Evolutionary conservation across 2,888 invertebrate species (phyloP), one percentile per base, ranked within the genome.

Genomic region (Odontocolon sp.): DNA sequence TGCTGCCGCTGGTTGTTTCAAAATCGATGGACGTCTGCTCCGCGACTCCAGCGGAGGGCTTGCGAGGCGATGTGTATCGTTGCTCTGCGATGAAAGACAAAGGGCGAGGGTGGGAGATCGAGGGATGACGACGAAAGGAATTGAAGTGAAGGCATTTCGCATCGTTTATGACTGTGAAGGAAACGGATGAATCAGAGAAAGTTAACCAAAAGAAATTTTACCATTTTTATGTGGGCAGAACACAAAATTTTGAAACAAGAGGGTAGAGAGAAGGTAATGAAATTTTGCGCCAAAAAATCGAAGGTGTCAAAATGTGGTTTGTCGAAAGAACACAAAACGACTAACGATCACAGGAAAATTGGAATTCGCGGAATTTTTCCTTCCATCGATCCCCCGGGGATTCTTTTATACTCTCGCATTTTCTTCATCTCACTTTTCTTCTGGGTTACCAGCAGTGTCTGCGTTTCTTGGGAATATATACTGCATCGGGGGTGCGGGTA

Each of bases 21-120:
- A 38, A 77, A 77, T 77, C 77, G 77, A 77, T 69, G 72, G 52
- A 64, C 68, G 64, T 14, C n/a, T n/a, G n/a, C n/a, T n/a, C n/a
- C n/a, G n/a, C n/a, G n/a, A n/a, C n/a, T n/a, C 50, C 61, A 50
- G 56, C 50, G 45, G 42, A 9, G 56, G 16, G 47, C 40, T 33
- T 56, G 50, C 26, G 47, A 23, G 8, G 36, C 16, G 31, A 23
- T 40, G 28, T 54, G 11, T 50, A 6, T 31, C 4, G 28, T 16
- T n/a, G n/a, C 47, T 3, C 31, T 52, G 40, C 45, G 64, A 54
- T 63, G 64, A 54, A 59, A 31, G 52, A 36, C 28, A 28, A 56
- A 33, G 40, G 16, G 16, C 26, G 6, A 38, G 26, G 36, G 23
- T 18, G 8, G 18, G 38, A 45, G 40, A n/a, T n/a, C n/a, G n/a